A percentile compares a stretch with the other conserved stretches of the same genome.
Conservation (phyloP, 2,797 vertebrate genomes). For the Molossus alvarezi region DNA sequence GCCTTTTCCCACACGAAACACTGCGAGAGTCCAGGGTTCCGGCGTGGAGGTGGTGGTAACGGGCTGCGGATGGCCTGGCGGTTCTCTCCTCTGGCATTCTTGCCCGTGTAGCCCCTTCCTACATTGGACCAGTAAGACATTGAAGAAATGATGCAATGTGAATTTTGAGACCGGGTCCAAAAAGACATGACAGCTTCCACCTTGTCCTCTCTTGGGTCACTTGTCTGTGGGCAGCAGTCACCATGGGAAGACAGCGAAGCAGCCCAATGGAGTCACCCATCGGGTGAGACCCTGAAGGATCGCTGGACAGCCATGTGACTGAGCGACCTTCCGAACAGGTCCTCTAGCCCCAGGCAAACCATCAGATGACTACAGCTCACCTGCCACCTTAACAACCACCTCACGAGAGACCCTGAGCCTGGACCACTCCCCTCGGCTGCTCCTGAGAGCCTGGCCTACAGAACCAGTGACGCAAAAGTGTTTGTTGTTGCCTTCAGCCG, state of each 20-base stretch:
- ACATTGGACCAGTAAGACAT: fast-evolving
- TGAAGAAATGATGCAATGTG: neutral
- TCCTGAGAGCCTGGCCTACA: neutral
- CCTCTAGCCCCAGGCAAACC: neutral
- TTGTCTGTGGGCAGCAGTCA: neutral
- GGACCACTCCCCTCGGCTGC: neutral
- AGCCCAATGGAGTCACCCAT: neutral
- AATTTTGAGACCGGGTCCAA: neutral
- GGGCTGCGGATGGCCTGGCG: neutral
- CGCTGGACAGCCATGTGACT: neutral
- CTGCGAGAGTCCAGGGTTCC: neutral
- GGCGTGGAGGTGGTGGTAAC: no score
- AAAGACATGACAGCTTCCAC: neutral
- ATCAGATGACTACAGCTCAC: neutral
- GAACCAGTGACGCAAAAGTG: neutral
- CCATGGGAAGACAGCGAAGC: neutral
- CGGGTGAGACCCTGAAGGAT: neutral
- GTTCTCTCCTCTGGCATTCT: neutral
- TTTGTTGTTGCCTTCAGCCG: neutral
- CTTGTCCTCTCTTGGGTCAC: neutral
- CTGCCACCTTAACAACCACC: neutral
- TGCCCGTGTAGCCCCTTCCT: neutral
- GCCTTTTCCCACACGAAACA: neutral
- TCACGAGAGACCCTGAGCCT: neutral
- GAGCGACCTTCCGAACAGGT: neutral